Evolutionary conservation across 2,113 vertebrate genomes (phyloP).

Genomic region (Tylochromis polylepis): DNA sequence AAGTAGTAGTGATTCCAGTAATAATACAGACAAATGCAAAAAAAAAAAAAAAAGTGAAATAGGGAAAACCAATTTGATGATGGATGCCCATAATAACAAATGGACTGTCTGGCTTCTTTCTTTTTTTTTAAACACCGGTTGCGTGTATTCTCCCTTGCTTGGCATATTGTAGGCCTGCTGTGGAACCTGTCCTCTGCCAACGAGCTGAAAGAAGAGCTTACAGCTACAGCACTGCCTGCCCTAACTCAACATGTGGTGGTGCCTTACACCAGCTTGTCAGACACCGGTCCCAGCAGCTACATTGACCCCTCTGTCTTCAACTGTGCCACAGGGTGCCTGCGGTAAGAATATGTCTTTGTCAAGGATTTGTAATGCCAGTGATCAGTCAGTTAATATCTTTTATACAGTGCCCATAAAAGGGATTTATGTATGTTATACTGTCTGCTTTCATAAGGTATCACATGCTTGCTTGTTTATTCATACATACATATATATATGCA

Average conservation of each 20-base stretch:
- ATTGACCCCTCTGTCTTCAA: conserved; percentile 85
- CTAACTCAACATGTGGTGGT: conserved; percentile 84
- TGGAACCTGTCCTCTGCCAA: conserved; percentile 93
- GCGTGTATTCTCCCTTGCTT: neutral
- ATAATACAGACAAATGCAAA: neutral
- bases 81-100: fast-evolving
- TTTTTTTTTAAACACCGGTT: neutral
- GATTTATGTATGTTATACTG: neutral
- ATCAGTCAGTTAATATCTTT: neutral
- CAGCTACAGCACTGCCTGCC: conserved; percentile 77
- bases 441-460: neutral
- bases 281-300: conserved; percentile 62
- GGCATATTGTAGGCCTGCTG: conserved; percentile 78
- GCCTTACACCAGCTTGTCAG: conserved; percentile 81
- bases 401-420: neutral
- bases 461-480: neutral
- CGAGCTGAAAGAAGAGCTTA: conserved; percentile 80
- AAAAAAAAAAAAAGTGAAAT: neutral
- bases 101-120: neutral
- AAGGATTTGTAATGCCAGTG: neutral
- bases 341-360: conserved; percentile 66
- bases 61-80: neutral
- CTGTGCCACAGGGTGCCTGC: conserved; percentile 87
- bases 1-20: neutral
- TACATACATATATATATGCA: neutral